Evolutionary conservation across 2,888 invertebrate genomes (phyloP), one percentile per base, ranked within the genome.

Genomic region (Syrista parreyssii): DNA sequence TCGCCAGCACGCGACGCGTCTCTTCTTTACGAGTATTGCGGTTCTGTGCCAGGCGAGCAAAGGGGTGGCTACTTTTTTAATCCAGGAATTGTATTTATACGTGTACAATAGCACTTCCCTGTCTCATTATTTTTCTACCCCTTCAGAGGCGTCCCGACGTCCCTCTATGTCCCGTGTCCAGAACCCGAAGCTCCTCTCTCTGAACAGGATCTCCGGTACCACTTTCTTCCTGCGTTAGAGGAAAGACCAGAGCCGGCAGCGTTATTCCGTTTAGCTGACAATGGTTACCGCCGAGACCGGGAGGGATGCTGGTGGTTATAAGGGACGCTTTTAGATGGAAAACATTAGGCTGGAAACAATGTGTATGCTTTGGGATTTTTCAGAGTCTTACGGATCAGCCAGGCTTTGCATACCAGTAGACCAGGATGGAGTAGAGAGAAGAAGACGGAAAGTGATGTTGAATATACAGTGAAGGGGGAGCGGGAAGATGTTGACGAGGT

Each of bases 11-110:
- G 74, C n/a, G n/a, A 35, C 74, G 33, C 32, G 33, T 30, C 74
- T 74, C 35, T 75, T 78, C 81, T 86, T 86, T 86, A 86, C 83
- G 86, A 86, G 83, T 83, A 83, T 85, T 85, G 86, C 79, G 82
- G 79, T 81, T 80, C 79, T 81, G 80, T 75, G 68, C 74, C 78
- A 32, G 34, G n/a, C 55, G 68, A 72, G 55, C 23, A 15, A 23
- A 72, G 69, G 78, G 78, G 36, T 15, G 34, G 32, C 68, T 75
- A 76, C 71, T 86, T 83, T 84, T 85, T 85, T 84, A 84, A 84
- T 85, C 82, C 83, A 40, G 80, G 80, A 82, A 84, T 84, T 83
- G 83, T 84, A 85, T 84, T 86, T 85, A 83, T 82, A 80, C 79
- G 75, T 76, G 84, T 76, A 82, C 82, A 82, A 84, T 83, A 77